Base-by-base conservation (phyloP, 1,140 invertebrate genomes). In the Camponotus floridanus region DNA sequence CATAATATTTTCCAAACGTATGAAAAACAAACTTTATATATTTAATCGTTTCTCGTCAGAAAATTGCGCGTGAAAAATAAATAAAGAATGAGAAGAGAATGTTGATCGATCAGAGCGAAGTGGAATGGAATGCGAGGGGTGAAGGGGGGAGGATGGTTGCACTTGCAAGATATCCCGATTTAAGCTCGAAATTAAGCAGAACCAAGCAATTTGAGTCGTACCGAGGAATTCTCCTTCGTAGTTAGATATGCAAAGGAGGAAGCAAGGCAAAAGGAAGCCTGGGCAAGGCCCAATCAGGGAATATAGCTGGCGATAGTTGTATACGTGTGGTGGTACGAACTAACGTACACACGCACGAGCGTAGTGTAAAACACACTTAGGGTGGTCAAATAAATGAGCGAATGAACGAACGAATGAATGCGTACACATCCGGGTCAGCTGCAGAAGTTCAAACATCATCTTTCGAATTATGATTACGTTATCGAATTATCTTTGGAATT, bases 191-290 rank as follows among this genome's bases (percentile, higher is more conserved):
- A 89, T 92, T 91, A 91, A 91, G 88, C 86, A 76, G 89, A 90
- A 89, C 74, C 80, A 76, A 91, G 79, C 85, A 81, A 91, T 91
- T 87, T 68, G 74, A 73, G 88, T 88, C 86, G 13, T 87, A 79
- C 31, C 68, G 86, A 73, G 80, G 86, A 81, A 90, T 87, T 89
- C 88, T 61, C 70, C 91, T 88, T 59, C 84, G 88, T 92, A 91
- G 91, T 92, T 92, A 92, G 90, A 88, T 92, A 92, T 92, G 91
- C 91, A 91, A 91, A 92, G 85, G 87, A 91, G 90, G 61, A 85
- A 90, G 79, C 81, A 85, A 86, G 90, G 84, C 62, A 90, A 84
- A 78, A 88, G 80, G 64, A 81, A 89, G 78, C 74, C 70, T 73
- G 83, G 86, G 81, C 87, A 59, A 64, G 87, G 80, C 86, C 90